These are phyloP conservation scores for Smittia aterrima DNA, from an alignment of 2,888 invertebrate species.

Conservation along the genomic window DNA sequence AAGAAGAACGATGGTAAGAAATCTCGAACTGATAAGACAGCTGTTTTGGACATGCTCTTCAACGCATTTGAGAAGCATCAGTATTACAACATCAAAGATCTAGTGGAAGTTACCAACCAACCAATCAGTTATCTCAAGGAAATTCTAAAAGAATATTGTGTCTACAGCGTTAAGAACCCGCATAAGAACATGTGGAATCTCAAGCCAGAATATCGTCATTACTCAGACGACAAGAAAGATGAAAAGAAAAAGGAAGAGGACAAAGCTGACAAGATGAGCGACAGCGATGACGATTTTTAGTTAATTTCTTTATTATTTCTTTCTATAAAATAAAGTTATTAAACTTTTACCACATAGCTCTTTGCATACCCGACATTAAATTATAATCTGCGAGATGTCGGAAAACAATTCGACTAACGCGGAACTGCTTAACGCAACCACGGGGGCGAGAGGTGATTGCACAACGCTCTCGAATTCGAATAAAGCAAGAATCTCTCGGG, in stretches of 20 bases:
- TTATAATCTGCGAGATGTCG: constrained; percentile 91
- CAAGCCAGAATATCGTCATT: constrained; percentile 97
- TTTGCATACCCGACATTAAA: constrained; percentile 83
- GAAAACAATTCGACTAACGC: constrained; percentile 87
- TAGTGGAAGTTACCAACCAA: constrained; percentile 90
- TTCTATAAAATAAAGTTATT: constrained; percentile 7
- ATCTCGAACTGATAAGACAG: constrained; percentile 92
- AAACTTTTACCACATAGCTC: constrained; percentile 78
- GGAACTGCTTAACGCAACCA: constrained; percentile 76
- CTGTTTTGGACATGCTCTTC: constrained; percentile 93
- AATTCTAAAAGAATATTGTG: constrained; percentile 95
- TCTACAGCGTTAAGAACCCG: constrained; percentile 96
- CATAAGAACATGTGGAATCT: constrained; percentile 99
- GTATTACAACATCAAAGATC: constrained; percentile 96
- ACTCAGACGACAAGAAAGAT: constrained; percentile 66
- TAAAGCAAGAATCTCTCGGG: constrained; percentile 69
- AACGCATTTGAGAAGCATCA: constrained; percentile 99
- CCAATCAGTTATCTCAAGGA: constrained; percentile 97
- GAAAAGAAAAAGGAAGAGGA: constrained; percentile 59
- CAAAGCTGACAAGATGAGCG: constrained; percentile 55
- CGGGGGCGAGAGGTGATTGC: constrained; percentile 83
- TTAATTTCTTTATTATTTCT: not conserved
- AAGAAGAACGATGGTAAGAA: constrained; percentile 96
- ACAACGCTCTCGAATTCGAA: constrained; percentile 74
- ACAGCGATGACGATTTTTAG: constrained; percentile 37